These are phyloP conservation scores for Hippolais icterina DNA, from an alignment of 2,113 vertebrate species.

Conservation along the genomic window DNA sequence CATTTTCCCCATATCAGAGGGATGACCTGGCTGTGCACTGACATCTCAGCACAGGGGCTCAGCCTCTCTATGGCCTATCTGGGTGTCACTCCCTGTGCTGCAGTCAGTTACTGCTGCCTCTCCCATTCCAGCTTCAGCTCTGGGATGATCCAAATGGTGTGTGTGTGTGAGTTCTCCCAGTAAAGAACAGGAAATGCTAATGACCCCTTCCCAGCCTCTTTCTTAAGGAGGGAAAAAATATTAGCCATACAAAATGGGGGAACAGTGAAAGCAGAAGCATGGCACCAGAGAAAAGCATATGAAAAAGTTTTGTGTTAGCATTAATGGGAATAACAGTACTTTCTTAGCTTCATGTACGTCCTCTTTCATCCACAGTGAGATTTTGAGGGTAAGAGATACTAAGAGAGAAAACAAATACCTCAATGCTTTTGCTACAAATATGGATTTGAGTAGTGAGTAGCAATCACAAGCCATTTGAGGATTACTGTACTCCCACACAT, in stretches of 20 bases:
- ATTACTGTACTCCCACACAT: neutral
- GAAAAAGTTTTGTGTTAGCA: neutral
- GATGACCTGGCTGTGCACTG: accelerated
- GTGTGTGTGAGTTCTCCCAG: accelerated
- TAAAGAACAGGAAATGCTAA: neutral
- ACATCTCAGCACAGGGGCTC: neutral
- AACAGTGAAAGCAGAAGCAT: neutral
- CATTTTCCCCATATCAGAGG: neutral
- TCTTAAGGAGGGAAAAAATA: neutral
- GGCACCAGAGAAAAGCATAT: neutral
- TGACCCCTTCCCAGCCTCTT: neutral
- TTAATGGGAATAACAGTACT: neutral
- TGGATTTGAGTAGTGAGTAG: neutral
- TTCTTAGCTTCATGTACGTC: neutral
- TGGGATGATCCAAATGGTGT: accelerated
- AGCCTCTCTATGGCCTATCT: neutral
- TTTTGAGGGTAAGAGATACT: neutral
- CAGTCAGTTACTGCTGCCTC: neutral
- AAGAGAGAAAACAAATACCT: neutral
- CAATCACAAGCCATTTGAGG: neutral
- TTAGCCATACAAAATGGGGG: neutral
- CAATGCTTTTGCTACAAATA: neutral
- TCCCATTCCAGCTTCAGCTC: neutral
- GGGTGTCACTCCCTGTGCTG: neutral
- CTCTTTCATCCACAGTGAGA: neutral